A percentile compares a stretch with the other conserved stretches of the same genome.
Evolutionary conservation across 1,140 invertebrate species (phyloP).

Genomic region (Maniola jurtina): DNA sequence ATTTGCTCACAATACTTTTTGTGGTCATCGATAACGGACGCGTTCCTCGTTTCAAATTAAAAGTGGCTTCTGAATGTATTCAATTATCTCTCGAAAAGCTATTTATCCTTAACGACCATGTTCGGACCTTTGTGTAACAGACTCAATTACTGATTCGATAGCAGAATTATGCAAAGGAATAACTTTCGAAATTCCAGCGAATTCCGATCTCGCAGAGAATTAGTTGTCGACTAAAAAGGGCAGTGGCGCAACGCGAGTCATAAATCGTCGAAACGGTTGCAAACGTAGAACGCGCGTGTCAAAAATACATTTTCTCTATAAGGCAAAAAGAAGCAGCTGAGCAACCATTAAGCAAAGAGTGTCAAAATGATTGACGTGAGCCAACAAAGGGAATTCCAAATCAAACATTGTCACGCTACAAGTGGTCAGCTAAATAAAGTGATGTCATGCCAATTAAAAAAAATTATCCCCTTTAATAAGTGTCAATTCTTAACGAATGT

Average conservation of each 20-base stretch:
- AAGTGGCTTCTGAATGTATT: conserved; percentile 41
- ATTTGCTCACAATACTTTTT: conserved; percentile 50
- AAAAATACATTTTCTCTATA: conserved; percentile 32
- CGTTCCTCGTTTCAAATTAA: conserved; percentile 43
- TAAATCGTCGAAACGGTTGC: conserved; percentile 30
- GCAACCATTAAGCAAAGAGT: conserved; percentile 39
- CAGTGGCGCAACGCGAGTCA: conserved; percentile 22
- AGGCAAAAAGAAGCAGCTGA: conserved; percentile 37
- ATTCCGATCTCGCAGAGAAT: conserved; percentile 17
- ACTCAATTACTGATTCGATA: conserved; percentile 8
- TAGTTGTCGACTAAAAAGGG: conserved; percentile 20
- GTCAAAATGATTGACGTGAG: conserved; percentile 56
- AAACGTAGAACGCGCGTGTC: conserved; percentile 25
- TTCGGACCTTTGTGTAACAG: conserved; percentile 1
- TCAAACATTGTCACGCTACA: conserved; percentile 63
- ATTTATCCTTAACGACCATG: conserved; percentile 26
- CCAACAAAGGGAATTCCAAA: conserved; percentile 68
- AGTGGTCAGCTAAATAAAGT: conserved; percentile 68
- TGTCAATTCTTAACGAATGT: conserved; percentile 78
- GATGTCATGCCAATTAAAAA: conserved; percentile 78
- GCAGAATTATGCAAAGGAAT: conserved; percentile 16
- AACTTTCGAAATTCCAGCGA: conserved; percentile 19
- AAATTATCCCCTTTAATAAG: conserved; percentile 76
- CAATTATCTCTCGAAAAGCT: conserved; percentile 35
- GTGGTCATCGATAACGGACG: conserved; percentile 46